Evolutionary conservation across 2,888 invertebrate genomes (phyloP).

Genomic region (Amphipoea oculea): DNA sequence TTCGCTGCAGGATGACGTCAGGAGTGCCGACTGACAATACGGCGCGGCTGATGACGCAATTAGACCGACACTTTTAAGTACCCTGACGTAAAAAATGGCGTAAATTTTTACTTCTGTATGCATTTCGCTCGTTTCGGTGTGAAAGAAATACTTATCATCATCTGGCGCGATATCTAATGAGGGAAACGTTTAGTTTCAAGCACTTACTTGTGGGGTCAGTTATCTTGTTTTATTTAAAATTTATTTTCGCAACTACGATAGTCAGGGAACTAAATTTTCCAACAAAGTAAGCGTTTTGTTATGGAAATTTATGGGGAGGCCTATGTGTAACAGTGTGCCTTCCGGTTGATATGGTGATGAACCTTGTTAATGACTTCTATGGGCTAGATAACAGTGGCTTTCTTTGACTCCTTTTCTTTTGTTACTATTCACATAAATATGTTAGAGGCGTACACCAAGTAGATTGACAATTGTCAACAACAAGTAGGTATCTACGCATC

Average conservation of each 20-base stretch:
- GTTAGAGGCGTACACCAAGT: too few species aligned
- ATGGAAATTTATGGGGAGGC: slow-evolving; percentile 52
- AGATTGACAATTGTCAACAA: background rate
- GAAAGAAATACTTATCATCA: slow-evolving; percentile 47
- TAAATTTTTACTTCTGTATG: slow-evolving; percentile 57
- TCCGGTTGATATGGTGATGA: slow-evolving; percentile 55
- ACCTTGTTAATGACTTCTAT: slow-evolving; percentile 43
- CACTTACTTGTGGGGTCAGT: slow-evolving; percentile 27
- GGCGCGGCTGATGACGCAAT: slow-evolving; percentile 67
- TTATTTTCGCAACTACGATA: slow-evolving; percentile 40
- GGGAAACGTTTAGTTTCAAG: slow-evolving; percentile 37
- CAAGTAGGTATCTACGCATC: background rate
- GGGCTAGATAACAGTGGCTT: slow-evolving; percentile 38
- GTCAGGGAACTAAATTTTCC: slow-evolving; percentile 36
- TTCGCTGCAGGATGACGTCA: slow-evolving; percentile 61
- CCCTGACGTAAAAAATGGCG: slow-evolving; percentile 55
- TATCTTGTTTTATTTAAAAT: slow-evolving; percentile 35
- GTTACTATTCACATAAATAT: background rate
- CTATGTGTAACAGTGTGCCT: slow-evolving; percentile 44
- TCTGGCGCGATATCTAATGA: slow-evolving; percentile 46
- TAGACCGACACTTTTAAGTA: slow-evolving; percentile 60
- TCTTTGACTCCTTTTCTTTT: slow-evolving; percentile 31
- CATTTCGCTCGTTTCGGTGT: slow-evolving; percentile 47
- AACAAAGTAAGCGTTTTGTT: slow-evolving; percentile 47
- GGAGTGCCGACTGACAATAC: slow-evolving; percentile 63